Evolutionary conservation across 2,113 vertebrate genomes (phyloP).

Genomic region (Canis aureus): DNA sequence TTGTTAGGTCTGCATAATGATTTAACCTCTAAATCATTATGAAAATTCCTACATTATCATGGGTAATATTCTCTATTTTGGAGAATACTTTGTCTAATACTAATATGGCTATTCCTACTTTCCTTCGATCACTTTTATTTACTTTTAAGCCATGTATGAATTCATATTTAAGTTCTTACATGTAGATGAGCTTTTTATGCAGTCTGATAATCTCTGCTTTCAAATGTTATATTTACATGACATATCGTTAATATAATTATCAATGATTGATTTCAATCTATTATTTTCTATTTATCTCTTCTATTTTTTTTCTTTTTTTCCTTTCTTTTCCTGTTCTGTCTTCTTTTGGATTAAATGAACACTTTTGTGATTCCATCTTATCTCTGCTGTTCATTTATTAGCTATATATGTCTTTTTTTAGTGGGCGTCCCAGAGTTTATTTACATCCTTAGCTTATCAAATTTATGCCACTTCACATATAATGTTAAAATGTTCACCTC

Average conservation of each 20-base stretch:
- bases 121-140: not conserved
- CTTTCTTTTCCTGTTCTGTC: not conserved
- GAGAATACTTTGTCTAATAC: not conserved
- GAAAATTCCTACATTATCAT: not conserved
- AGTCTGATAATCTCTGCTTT: not conserved
- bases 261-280: not conserved
- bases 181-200: not conserved
- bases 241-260: not conserved
- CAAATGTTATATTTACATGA: not conserved
- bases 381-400: not conserved
- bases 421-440: not conserved
- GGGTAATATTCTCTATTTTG: not conserved
- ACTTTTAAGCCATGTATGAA: not conserved
- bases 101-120: not conserved
- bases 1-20: not conserved
- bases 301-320: not conserved
- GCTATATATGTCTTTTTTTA: not conserved
- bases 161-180: slow-evolving; percentile 8
- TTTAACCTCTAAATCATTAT: not conserved
- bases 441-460: not conserved
- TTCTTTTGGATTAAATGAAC: not conserved
- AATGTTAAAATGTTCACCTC: not conserved
- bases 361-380: not conserved
- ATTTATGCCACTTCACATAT: not conserved
- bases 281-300: not conserved